Percentiles rank a stretch among this genome's conserved stretches.
Evolutionary conservation across 2,888 invertebrate genomes (phyloP).

Genomic region (Urechis unicinctus): DNA sequence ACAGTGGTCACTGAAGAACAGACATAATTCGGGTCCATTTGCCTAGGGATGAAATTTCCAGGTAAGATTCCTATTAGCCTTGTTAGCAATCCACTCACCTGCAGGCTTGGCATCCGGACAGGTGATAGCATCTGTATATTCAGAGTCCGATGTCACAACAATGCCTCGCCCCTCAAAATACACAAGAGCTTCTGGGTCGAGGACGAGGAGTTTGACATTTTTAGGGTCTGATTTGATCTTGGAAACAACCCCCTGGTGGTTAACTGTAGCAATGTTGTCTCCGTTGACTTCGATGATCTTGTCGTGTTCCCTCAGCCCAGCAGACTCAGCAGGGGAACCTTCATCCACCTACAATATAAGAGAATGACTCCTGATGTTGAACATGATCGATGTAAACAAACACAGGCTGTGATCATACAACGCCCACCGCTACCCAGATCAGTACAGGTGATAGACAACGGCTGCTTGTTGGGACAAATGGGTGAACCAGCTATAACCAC

Average conservation of each 20-base stretch:
- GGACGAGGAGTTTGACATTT: conserved; percentile 83
- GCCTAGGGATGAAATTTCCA: no score
- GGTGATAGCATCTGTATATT: not conserved
- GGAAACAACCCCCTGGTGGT: conserved; percentile 73
- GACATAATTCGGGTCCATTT: no score
- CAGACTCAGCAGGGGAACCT: conserved; percentile 12
- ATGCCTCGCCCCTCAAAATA: conserved; percentile 57
- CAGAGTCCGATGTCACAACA: not conserved
- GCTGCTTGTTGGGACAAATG: no score
- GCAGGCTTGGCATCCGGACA: conserved; percentile 4
- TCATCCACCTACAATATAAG: conserved; percentile 11
- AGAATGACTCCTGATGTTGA: no score
- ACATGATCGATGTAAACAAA: no score
- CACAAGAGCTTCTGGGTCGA: conserved; percentile 68
- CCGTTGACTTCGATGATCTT: conserved; percentile 18
- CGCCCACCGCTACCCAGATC: no score
- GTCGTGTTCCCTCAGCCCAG: conserved; percentile 15
- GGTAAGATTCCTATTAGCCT: no score
- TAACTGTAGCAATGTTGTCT: conserved; percentile 23
- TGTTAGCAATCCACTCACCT: no score
- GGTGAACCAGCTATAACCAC: no score
- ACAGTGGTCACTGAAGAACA: no score
- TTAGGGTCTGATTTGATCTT: conserved; percentile 73
- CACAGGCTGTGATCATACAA: no score
- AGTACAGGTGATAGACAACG: no score